Evolutionary conservation across 2,888 invertebrate species (phyloP).

Genomic region (Pseudococcus longispinus): DNA sequence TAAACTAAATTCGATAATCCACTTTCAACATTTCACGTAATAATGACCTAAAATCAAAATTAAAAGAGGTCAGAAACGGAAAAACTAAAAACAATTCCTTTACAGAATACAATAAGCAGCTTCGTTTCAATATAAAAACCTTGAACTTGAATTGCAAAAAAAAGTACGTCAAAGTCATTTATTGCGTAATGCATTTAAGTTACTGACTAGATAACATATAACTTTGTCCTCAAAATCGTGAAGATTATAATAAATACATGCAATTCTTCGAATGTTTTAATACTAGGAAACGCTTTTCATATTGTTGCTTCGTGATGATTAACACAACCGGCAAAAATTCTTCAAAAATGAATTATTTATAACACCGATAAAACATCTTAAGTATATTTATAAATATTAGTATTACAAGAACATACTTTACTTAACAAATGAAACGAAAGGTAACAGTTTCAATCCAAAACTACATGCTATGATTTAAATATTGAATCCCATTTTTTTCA

Average conservation of each 20-base stretch:
- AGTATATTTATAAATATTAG: background rate
- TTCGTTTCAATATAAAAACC: background rate
- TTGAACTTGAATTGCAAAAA: background rate
- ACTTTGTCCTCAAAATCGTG: background rate
- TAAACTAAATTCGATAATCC: no score
- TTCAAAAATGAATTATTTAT: background rate
- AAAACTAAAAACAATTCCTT: background rate
- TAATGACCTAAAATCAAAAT: no score
- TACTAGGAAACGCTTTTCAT: background rate
- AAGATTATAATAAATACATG: background rate
- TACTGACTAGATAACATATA: background rate
- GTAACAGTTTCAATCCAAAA: background rate
- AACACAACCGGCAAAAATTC: background rate
- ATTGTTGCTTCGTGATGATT: background rate
- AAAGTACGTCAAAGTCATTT: background rate
- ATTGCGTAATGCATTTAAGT: background rate
- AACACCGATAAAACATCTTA: background rate
- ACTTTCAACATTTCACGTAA: no score
- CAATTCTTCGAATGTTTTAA: background rate
- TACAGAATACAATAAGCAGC: background rate
- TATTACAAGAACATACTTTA: conserved; percentile 18
- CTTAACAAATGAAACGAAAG: background rate
- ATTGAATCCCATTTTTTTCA: conserved; percentile 95
- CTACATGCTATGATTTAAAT: conserved; percentile 69
- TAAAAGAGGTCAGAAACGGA: no score